These are phyloP conservation scores for Euwallacea fornicatus DNA, from an alignment of 1,140 invertebrate species.

Conservation along the genomic window DNA sequence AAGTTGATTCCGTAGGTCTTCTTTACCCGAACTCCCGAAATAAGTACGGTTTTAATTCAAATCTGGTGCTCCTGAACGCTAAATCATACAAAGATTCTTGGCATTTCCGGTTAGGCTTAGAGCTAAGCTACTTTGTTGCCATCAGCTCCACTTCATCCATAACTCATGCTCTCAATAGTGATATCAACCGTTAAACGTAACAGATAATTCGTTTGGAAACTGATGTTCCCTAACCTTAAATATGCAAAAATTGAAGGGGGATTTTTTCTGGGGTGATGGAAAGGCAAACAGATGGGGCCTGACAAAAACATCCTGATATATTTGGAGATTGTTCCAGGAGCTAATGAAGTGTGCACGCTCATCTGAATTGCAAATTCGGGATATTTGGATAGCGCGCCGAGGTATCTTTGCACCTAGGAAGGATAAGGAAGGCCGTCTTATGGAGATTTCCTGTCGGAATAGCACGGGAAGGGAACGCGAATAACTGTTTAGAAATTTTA, in stretches of 20 bases:
- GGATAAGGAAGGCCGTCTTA: constrained; percentile 13
- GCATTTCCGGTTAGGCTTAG: no score
- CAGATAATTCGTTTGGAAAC: no score
- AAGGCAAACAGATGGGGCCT: constrained; percentile 20
- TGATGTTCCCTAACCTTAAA: not conserved
- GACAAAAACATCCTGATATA: constrained; percentile 30
- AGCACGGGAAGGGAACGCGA: not conserved
- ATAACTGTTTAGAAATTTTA: no score
- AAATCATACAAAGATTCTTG: no score
- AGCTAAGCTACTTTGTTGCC: no score
- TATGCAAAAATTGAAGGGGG: constrained; percentile 3
- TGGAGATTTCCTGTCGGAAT: constrained; percentile 18
- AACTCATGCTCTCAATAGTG: no score
- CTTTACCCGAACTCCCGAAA: no score
- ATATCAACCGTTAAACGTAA: no score
- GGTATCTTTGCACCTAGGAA: constrained; percentile 19
- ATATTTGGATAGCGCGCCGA: constrained; percentile 18
- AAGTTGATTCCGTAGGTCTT: no score
- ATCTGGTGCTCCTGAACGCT: no score
- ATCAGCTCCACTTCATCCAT: no score
- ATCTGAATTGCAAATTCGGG: constrained; percentile 31
- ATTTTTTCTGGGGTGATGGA: constrained; percentile 13
- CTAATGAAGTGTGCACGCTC: constrained; percentile 23
- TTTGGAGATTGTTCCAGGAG: constrained; percentile 28
- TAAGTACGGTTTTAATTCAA: no score